A percentile compares a stretch with the other conserved stretches of the same genome.
phyloP scores from a whole-genome alignment of 2,888 invertebrate species.

The Calameuta pallipes region DNA sequence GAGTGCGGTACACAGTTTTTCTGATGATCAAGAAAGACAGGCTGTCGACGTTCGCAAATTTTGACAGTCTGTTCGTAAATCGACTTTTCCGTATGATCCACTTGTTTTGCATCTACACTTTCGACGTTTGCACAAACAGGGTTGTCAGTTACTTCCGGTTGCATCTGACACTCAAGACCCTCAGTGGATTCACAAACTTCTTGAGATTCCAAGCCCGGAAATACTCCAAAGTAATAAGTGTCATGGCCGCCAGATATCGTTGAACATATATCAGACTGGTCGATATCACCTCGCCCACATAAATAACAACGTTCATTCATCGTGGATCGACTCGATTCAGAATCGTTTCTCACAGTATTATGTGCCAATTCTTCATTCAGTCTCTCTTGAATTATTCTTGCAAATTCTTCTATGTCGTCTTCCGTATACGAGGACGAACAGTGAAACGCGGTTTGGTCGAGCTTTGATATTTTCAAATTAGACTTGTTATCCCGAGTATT shows the following conservation, averaged over 20 bases:
- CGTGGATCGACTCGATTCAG: neutral
- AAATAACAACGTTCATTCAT: neutral
- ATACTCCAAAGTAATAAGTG: neutral
- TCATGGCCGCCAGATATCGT: neutral
- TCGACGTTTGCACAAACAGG: neutral
- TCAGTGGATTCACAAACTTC: neutral
- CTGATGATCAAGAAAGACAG: slow-evolving; percentile 11
- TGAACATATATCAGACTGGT: neutral
- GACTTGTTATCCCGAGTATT: neutral
- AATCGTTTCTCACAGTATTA: neutral
- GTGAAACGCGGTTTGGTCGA: neutral
- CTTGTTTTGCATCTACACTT: neutral
- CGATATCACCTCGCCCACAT: neutral
- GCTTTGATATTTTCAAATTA: neutral
- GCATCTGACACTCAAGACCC: neutral
- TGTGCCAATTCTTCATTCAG: slow-evolving; percentile 16
- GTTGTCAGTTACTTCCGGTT: neutral
- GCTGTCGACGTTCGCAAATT: slow-evolving; percentile 10
- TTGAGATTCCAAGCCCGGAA: neutral
- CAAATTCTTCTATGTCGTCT: slow-evolving; percentile 20
- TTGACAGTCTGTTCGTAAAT: neutral
- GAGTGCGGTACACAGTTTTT: slow-evolving; percentile 5
- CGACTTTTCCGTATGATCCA: neutral
- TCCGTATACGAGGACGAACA: slow-evolving; percentile 12
- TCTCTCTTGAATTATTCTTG: slow-evolving; percentile 15